Conservation (phyloP, 2,888 invertebrate species). For the Itoplectis maculator region DNA sequence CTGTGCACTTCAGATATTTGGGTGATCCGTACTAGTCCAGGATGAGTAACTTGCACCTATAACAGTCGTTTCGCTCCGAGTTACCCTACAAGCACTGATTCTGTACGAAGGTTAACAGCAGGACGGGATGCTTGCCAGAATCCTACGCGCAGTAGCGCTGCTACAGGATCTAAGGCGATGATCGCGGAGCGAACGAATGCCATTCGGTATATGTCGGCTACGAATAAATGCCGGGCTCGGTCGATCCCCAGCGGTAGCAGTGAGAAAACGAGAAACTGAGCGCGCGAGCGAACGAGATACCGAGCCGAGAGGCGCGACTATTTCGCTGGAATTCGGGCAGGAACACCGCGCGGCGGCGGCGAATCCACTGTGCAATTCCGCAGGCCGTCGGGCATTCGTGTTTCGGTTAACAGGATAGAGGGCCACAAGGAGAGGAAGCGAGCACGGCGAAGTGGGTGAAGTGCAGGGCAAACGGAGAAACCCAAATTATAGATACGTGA, state of each 20-base stretch:
- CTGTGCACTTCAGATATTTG: no score
- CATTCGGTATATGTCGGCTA: conserved; percentile 9
- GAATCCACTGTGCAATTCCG: conserved; percentile 52
- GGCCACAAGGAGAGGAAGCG: not conserved
- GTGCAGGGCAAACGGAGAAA: conserved; percentile 42
- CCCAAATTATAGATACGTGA: conserved; percentile 50
- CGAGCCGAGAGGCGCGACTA: conserved; percentile 27
- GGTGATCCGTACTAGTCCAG: no score
- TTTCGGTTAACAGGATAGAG: conserved; percentile 50
- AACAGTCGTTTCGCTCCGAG: not conserved
- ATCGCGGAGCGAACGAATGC: conserved; percentile 20
- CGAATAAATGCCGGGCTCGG: conserved; percentile 14
- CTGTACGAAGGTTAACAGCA: not conserved
- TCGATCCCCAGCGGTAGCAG: conserved; percentile 31
- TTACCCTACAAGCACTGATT: conserved; percentile 9
- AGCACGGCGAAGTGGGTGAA: conserved; percentile 20
- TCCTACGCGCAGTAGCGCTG: conserved; percentile 1
- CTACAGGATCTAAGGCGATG: conserved; percentile 25
- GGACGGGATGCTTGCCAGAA: conserved; percentile 7
- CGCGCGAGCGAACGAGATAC: conserved; percentile 46
- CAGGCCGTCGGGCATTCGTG: conserved; percentile 52
- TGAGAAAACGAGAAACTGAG: conserved; percentile 55
- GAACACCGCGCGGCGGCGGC: conserved; percentile 25
- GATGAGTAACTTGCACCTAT: no score
- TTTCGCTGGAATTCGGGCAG: conserved; percentile 48